Percentiles rank a stretch among this genome's conserved stretches.
These are phyloP conservation scores for Tenualosa ilisha DNA, from an alignment of 2,797 vertebrate genomes.

Conservation along the genomic window DNA sequence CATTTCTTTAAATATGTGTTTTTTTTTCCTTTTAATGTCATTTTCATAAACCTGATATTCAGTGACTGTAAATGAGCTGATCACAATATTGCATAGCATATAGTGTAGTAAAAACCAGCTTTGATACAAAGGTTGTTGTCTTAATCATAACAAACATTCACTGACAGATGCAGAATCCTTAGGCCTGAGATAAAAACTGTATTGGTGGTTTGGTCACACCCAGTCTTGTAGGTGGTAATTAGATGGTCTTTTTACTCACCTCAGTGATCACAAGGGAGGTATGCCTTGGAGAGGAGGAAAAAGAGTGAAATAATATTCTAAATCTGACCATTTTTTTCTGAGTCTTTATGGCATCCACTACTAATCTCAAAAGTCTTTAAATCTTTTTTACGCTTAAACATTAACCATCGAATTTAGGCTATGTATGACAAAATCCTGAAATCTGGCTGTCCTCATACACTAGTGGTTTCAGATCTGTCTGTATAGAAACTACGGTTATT, in stretches of 20 bases:
- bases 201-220: not conserved
- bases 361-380: not conserved
- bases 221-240: slow-evolving; percentile 11
- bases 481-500: too few species aligned
- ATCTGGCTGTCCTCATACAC: too few species aligned
- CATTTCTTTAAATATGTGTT: too few species aligned
- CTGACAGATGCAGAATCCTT: too few species aligned
- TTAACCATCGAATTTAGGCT: not conserved
- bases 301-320: not conserved
- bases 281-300: not conserved
- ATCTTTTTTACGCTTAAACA: not conserved
- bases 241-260: slow-evolving; percentile 15
- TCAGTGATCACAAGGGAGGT: slow-evolving; percentile 3
- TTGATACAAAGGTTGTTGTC: too few species aligned
- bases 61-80: too few species aligned
- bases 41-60: not conserved
- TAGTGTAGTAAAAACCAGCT: too few species aligned
- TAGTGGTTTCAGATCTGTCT: too few species aligned
- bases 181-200: too few species aligned
- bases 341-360: not conserved
- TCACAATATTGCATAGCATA: too few species aligned
- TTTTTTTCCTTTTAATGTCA: not conserved
- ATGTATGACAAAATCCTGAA: not conserved
- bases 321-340: not conserved
- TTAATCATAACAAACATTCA: too few species aligned